Evolutionary conservation across 2,113 vertebrate genomes (phyloP), one percentile per base, ranked within the genome.

Genomic region (Caranx ignobilis): DNA sequence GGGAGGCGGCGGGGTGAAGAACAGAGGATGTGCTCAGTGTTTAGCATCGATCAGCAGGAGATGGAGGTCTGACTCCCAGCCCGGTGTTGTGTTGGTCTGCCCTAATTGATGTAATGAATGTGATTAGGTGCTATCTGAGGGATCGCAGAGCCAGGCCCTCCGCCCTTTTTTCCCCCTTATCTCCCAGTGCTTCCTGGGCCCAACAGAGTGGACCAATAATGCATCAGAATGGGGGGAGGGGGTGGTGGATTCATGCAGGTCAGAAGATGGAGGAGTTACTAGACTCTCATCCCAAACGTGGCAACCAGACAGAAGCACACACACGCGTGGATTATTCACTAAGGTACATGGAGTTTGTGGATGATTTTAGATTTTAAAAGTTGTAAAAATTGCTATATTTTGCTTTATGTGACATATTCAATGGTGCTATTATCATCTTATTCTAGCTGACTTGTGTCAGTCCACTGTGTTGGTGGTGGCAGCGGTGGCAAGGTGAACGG

Each of bases 71-170:
- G 88, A 85, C 67, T 85, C 67, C 3, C 66, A 34, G 87, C 71
- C 83, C 79, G 68, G 79, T 85, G 85, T 81, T 89, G 90, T 91
- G 87, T 88, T 65, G 85, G 76, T 59, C 88, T 85, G 91, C 89
- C 85, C 88, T 95, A 95, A 95, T 95, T 93, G 92, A 94, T 93
- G 86, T 94, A 94, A 94, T 93, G 92, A 94, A 95, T 94, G 93
- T 92, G 94, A 95, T 95, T 95, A 94, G 93, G 87, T 86, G 85
- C 80, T 94, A 95, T 95, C 95, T 76, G 82, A 75, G 84, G 86
- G 82, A 95, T 95, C 93, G 26, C 90, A 87, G 85, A 70, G 84
- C 82, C 90, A 83, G 90, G 89, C 90, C 89, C 86, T 77, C 83
- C 66, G 81, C 81, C 86, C 89, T 56, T 74, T 79, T 26, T 31